Base-by-base conservation (phyloP, 2,797 vertebrate genomes). In the Austrolebias charrua region DNA sequence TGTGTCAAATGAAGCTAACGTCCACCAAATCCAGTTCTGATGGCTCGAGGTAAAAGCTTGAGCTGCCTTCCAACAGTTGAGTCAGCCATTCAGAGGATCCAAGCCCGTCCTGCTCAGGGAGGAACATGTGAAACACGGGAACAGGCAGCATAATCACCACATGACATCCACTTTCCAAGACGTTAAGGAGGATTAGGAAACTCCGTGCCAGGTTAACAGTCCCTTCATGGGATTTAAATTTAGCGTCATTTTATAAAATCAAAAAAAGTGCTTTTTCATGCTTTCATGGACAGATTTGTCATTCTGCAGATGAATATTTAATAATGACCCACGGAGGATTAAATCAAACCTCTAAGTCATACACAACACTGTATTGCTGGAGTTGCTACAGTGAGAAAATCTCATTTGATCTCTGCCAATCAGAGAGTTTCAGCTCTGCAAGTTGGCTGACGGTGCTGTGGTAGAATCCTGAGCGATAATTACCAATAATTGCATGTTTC, bases 401-500 rank as follows among this genome's bases (percentile, higher is more conserved):
- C 44, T 18, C 28, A 56, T 85, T 78, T 59, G n/a, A 63, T 67
- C 62, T 69, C 69, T 55, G 46, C 63, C 29, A 54, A 65, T 63
- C 60, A 65, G 68, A 56, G 49, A 64, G 43, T 86, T 73, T 40
- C 38, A 10, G 35, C 35, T 38, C 10, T 40, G 38, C 11, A 40
- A 11, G 38, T 40, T 40, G 38, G 84, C 79, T 84, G 81, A 85
- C 83, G 87, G 83, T 74, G 72, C 63, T n/a, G 58, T 63, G 75
- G 62, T 71, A 80, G 64, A 82, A 82, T 83, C 76, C 57, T 6
- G n/a, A 60, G 70, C 84, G 75, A 72, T 88, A 90, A 91, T 92
- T 89, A 86, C 59, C 65, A 76, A 71, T 91, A 90, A 92, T 92
- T 90, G 79, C 79, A 89, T 85, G 86, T 89, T 91, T 91, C 74